Percentiles rank a stretch among this genome's conserved stretches.
Conservation (phyloP, 2,797 vertebrate species). For the Leptoclinus maculatus region DNA sequence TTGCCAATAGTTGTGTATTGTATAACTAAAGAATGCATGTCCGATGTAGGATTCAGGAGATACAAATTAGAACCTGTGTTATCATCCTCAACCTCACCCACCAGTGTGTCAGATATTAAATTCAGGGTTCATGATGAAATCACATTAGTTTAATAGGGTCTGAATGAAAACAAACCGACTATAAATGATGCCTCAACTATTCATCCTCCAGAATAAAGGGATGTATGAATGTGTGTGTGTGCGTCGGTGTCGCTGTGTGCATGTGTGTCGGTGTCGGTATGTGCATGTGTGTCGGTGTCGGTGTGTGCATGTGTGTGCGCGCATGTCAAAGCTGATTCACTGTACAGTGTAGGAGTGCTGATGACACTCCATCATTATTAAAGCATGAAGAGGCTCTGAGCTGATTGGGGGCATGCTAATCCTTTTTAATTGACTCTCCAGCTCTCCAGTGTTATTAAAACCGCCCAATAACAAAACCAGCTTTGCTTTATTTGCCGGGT, state of each 20-base stretch:
- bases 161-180: constrained; percentile 8
- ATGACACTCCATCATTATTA: constrained; percentile 79
- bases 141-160: not conserved
- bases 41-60: not conserved
- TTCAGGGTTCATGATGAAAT: not conserved
- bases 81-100: not conserved
- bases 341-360: constrained; percentile 73
- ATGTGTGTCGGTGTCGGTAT: not conserved
- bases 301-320: constrained; percentile 5
- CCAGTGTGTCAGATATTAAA: not conserved
- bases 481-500: constrained; percentile 73
- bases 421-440: constrained; percentile 82
- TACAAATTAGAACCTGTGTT: not conserved
- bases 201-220: not conserved
- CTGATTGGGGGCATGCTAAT: constrained; percentile 79
- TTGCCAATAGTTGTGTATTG: not conserved
- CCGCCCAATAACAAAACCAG: constrained; percentile 76
- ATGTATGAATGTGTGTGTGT: not conserved
- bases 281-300: not conserved
- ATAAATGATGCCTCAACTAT: not conserved
- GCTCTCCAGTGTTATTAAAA: constrained; percentile 76
- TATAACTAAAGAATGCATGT: not conserved
- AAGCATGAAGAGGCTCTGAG: constrained; percentile 75
- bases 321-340: constrained; percentile 57
- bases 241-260: not conserved